Evolutionary conservation across 2,113 vertebrate species (phyloP).

Genomic region (Siniperca chuatsi): DNA sequence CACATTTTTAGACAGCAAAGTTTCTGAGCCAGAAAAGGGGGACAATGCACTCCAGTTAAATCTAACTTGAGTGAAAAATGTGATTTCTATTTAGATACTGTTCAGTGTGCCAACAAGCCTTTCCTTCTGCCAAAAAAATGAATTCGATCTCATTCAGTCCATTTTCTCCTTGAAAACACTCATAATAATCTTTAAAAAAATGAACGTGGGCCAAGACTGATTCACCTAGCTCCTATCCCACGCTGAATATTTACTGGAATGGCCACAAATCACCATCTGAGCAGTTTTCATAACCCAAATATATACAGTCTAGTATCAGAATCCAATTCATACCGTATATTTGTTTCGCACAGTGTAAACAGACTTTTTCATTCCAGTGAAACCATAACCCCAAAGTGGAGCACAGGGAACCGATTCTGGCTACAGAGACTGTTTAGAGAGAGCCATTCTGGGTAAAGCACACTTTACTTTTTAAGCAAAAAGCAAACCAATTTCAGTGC

Average conservation of each 20-base stretch:
- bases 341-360: slow-evolving; percentile 64
- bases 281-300: slow-evolving; percentile 65
- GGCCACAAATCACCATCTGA: slow-evolving; percentile 60
- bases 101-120: slow-evolving; percentile 74
- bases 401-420: slow-evolving; percentile 49
- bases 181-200: slow-evolving; percentile 69
- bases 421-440: slow-evolving; percentile 58
- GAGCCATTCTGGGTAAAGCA: slow-evolving; percentile 61
- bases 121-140: slow-evolving; percentile 72
- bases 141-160: slow-evolving; percentile 75
- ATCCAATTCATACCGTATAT: slow-evolving; percentile 66
- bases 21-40: slow-evolving; percentile 72
- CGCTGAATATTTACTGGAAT: slow-evolving; percentile 67
- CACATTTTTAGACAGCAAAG: slow-evolving; percentile 72
- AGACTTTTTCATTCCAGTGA: slow-evolving; percentile 68
- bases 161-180: slow-evolving; percentile 74
- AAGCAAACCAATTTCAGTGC: slow-evolving; percentile 73
- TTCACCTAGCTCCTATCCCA: slow-evolving; percentile 63
- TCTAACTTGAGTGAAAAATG: slow-evolving; percentile 77
- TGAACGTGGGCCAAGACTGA: slow-evolving; percentile 63
- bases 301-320: slow-evolving; percentile 59
- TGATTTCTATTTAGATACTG: slow-evolving; percentile 81
- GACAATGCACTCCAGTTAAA: slow-evolving; percentile 81
- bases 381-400: slow-evolving; percentile 60
- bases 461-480: slow-evolving; percentile 75